These are phyloP conservation scores for Acridotheres tristis DNA, from an alignment of 2,797 vertebrate genomes.

Conservation along the genomic window DNA sequence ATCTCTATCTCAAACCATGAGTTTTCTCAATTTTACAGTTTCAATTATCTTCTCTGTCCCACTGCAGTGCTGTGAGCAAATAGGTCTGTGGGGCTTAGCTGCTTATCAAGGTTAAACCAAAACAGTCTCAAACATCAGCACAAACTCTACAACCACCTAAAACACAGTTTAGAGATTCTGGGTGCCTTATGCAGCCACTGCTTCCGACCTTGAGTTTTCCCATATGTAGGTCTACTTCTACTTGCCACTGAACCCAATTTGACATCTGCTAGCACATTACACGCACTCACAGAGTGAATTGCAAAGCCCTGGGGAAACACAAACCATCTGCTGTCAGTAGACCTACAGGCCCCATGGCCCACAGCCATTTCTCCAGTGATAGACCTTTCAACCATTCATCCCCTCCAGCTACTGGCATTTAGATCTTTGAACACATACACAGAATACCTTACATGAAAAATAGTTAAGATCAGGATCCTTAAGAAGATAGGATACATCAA, in stretches of 20 bases:
- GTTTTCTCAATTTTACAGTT: background rate
- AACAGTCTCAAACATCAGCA: background rate
- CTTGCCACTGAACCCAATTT: background rate
- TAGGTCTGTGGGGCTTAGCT: background rate
- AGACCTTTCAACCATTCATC: background rate
- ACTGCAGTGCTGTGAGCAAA: background rate
- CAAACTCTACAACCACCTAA: background rate
- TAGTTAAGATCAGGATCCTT: background rate
- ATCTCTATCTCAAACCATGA: background rate
- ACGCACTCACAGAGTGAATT: background rate
- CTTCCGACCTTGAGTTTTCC: background rate
- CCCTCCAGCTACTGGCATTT: background rate
- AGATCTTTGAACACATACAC: background rate
- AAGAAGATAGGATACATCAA: background rate
- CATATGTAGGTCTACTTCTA: background rate
- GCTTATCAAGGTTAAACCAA: background rate
- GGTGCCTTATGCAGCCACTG: background rate
- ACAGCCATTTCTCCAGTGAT: background rate
- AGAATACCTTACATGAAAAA: background rate
- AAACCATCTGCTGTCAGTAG: background rate
- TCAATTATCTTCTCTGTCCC: background rate
- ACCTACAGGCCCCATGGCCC: background rate
- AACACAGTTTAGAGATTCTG: background rate
- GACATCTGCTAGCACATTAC: background rate
- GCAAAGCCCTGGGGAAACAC: background rate